Base-by-base conservation (phyloP, 1,140 invertebrate genomes). In the Panagrolaimus sp. region DNA sequence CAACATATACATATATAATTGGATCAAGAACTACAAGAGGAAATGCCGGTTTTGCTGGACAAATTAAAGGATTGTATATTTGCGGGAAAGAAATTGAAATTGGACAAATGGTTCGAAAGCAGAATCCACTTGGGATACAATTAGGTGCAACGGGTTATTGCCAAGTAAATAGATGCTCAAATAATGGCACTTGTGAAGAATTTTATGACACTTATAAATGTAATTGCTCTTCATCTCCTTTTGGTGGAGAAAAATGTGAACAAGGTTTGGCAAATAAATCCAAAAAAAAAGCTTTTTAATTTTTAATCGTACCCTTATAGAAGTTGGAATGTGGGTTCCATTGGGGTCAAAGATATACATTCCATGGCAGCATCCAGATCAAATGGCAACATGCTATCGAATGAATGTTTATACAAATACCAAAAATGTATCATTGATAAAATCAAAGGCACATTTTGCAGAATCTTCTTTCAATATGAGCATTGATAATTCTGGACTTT, bases 261-360 rank as follows among this genome's bases (percentile, higher is more conserved):
- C 76, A 83, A 73, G 78, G 81, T 78, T 24, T 63, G 47, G 2
- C 21, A 17, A 47, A 45, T 47, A 21, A 8, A 26, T 63, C n/a
- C 21, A 15, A 63, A 44, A 17, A 10, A 12, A 4, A 28, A 65
- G 32, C 10, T 44, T 17, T 12, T 10, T n/a, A 1, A 4, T 46
- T 17, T 47, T 69, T 64, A 65, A 64, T 44, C 12, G 10, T 28
- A 8, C 38, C 17, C 8, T 72, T 81, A 64, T 47, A 80, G 79
- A 81, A 73, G 80, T 83, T 32, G 79, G 82, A 45, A 75, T 77
- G 69, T 83, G 77, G 76, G 72, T 82, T 8, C 76, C 79, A n/a
- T 15, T 69, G 17, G 79, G 77, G n/a, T 83, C 80, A 0, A 68
- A 79, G 43, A 43, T 82, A 10, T 71, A 66, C 15, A 82, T 82